Base-by-base conservation (phyloP, 2,888 invertebrate species). In the Argynnis bischoffii region DNA sequence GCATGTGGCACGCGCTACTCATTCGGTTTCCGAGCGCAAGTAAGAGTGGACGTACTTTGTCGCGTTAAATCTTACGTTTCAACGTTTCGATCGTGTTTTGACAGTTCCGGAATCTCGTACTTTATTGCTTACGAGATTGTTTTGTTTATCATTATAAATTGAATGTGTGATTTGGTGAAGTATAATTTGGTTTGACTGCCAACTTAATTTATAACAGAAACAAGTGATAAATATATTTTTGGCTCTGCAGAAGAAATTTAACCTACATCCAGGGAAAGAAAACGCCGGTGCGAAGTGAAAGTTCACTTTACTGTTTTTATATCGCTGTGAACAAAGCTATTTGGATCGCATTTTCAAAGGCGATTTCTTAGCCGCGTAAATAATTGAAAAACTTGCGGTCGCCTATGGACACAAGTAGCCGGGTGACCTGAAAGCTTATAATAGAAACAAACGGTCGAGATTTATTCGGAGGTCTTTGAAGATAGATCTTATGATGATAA, bases 1-100 rank as follows among this genome's bases (percentile, higher is more conserved):
- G 51, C 89, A 86, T 89, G 88, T 87, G 90, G 90, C 91, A 91
- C 91, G 92, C 90, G 92, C 87, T 86, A 82, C 84, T 84, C 90
- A 92, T 91, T 92, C 92, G 87, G 90, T 87, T 85, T 85, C 78
- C 81, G 88, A 89, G 82, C 88, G 86, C 75, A 78, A 80, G 70
- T 75, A 79, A 74, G 81, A 74, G 79, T 76, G 79, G 90, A 86
- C 89, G 92, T 74, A 73, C 77, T 77, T 70, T 72, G 75, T 74
- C 65, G 76, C 81, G 79, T 77, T 51, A 13, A 55, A 46, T 75
- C 74, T 76, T 80, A 46, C 48, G 81, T 83, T 35, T 41, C 35
- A 41, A 41, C 80, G 81, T 75, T 83, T 78, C 84, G 84, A 86
- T 87, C 90, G 88, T 87, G 81, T 87, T 88, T 87, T 84, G 86